Conservation (phyloP, 92 coral and sea anemone genomes). For the Porites rus region DNA sequence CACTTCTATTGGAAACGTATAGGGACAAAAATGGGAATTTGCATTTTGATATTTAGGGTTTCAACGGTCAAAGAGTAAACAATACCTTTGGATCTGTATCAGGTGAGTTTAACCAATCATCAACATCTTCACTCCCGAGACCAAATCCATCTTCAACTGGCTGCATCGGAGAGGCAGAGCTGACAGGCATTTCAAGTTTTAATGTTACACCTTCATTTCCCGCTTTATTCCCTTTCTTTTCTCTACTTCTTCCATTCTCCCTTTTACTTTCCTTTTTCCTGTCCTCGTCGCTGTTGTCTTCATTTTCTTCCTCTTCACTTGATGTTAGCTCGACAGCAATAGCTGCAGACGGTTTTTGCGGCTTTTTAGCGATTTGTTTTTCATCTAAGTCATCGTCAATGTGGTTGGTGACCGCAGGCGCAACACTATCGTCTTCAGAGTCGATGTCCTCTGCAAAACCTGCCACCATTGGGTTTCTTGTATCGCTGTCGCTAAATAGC, state of each 20-base stretch:
- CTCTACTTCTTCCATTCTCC: slow-evolving; percentile 14
- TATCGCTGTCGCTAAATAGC: slow-evolving; percentile 59
- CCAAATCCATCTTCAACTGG: slow-evolving; percentile 24
- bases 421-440: slow-evolving; percentile 73
- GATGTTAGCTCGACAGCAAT: slow-evolving; percentile 77
- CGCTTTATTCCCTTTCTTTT: slow-evolving; percentile 22
- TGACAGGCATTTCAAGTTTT: slow-evolving; percentile 32
- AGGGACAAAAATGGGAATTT: no score
- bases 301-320: slow-evolving; percentile 78
- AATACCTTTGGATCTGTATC: slow-evolving; percentile 81
- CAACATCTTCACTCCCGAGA: slow-evolving; percentile 54
- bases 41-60: no score
- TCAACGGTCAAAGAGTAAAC: neutral
- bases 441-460: slow-evolving; percentile 93
- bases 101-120: slow-evolving; percentile 88
- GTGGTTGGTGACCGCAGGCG: slow-evolving; percentile 52
- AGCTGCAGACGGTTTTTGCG: slow-evolving; percentile 24
- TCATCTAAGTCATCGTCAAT: slow-evolving; percentile 13
- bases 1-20: no score
- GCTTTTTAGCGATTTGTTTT: slow-evolving; percentile 5
- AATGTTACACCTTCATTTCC: neutral
- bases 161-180: slow-evolving; percentile 4
- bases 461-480: slow-evolving; percentile 93
- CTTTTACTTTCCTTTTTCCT: neutral
- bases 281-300: slow-evolving; percentile 29